Evolutionary conservation across 2,888 invertebrate species (phyloP), one percentile per base, ranked within the genome.

Genomic region (Vesta saturnalis): DNA sequence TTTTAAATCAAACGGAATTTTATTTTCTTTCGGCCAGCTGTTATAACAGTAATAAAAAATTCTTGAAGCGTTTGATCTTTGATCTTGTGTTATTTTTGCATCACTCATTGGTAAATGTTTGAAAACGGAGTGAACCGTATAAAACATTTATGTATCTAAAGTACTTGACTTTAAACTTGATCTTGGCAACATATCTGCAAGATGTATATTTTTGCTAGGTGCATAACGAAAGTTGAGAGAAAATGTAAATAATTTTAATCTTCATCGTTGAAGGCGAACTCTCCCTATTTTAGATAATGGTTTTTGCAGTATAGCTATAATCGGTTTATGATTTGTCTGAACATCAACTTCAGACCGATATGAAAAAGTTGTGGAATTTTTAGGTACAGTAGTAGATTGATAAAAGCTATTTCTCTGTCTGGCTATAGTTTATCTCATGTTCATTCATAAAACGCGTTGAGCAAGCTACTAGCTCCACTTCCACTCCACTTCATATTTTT

Each of bases 321-420:
- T 65, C 1, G 72, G 72, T 66, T 73, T 71, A 49, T 75, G 69
- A 43, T 75, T 71, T 10, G 68, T 69, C 59, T 72, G 66, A 46
- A 75, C 72, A 54, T 73, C 69, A 10, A 69, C 70, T 1, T 58
- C 39, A 12, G n/a, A 8, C 3, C 58, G 3, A 63, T 74, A 74
- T 35, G n/a, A 74, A 70, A 60, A 69, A 74, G 46, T 73, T 30
- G 58, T 74, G 12, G 14, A 43, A 72, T 63, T 73, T 74, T 56
- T 72, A 66, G 14, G 61, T 63, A 19, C 70, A 57, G 58, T 49
- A 73, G 39, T 67, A 71, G 18, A 73, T 46, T 46, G 43, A 2
- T 35, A 59, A 43, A n/a, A 59, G 21, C 19, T 59, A 19, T 22
- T 59, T 59, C 18, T 59, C 21, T n/a, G 46, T 59, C 14, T 43